Base-by-base conservation (phyloP, 2,113 vertebrate genomes). In the Lagopus leucura region DNA sequence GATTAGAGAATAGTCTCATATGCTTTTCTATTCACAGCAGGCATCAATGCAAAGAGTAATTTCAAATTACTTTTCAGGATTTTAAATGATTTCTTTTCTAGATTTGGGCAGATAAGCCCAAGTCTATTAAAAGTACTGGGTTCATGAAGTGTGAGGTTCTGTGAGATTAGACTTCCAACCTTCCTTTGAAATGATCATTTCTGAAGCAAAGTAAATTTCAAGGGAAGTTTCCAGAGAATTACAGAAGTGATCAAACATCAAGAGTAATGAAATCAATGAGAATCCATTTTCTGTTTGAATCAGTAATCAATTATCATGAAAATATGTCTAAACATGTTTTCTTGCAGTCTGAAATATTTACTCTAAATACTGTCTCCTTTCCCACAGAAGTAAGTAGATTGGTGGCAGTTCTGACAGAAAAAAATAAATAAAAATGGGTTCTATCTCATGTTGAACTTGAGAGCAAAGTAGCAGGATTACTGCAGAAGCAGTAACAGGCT, bases 1-100 rank as follows among this genome's bases (percentile, higher is more conserved):
- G 32, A 84, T 92, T 63, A 90, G 32, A 89, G 73, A 96, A 79
- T 79, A 95, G 17, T 71, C 84, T 20, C 27, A 36, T 92, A 84
- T 87, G 48, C 57, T 64, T 34, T 89, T 86, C 72, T 89, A 75
- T 90, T 93, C 85, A 79, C 67, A 65, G 43, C 85, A 75, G 89
- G 54, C 55, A 93, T 92, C 47, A 84, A 22, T 89, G 81, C 93
- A 86, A 95, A 80, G 69, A 93, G 19, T 66, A 19, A 87, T 90
- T 95, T 87, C 17, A 58, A 86, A 93, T 92, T 86, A 52, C 25
- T 83, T 60, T 48, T 67, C 65, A 71, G 61, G 48, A 89, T 76
- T 94, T 88, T 92, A 95, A 83, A 76, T 86, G 14, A 64, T 42
- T 5, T 54, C 65, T 77, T 86, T 92, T 72, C 55, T 88, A 38